Evolutionary conservation across 2,797 vertebrate genomes (phyloP).

Genomic region (Huso huso): DNA sequence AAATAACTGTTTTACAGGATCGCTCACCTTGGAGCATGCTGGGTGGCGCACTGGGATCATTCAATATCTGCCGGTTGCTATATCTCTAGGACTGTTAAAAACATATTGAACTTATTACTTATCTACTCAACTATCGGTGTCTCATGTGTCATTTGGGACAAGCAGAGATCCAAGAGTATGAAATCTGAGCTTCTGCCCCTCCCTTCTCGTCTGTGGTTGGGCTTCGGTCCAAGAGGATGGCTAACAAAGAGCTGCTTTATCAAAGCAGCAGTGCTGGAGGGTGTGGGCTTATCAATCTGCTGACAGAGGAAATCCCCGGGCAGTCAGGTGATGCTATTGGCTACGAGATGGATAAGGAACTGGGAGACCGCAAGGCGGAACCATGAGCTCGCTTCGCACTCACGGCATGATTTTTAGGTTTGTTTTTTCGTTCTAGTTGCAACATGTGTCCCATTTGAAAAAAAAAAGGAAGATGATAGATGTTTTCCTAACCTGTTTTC

Average conservation of each 20-base stretch:
- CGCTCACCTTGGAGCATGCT: too few species aligned
- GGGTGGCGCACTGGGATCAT: too few species aligned
- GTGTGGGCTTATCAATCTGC: background rate
- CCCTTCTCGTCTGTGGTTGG: background rate
- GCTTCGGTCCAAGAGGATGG: background rate
- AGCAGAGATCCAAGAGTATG: background rate
- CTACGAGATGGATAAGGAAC: slow-evolving; percentile 8
- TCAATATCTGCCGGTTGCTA: too few species aligned
- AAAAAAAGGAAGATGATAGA: background rate
- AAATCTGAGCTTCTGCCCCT: background rate
- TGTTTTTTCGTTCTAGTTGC: too few species aligned
- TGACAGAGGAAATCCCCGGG: slow-evolving; percentile 12
- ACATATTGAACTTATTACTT: too few species aligned
- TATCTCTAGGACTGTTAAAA: too few species aligned
- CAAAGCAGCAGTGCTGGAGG: background rate
- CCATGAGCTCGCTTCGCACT: background rate
- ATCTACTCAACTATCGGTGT: background rate
- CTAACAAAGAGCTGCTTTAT: background rate
- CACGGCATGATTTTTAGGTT: background rate
- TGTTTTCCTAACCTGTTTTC: background rate
- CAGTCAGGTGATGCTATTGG: slow-evolving; percentile 1
- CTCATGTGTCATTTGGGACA: background rate
- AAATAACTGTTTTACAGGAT: too few species aligned
- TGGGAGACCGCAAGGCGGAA: slow-evolving; percentile 14
- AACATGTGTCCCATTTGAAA: background rate